These are phyloP conservation scores for Machimus atricapillus DNA, from an alignment of 2,888 invertebrate species.

Conservation along the genomic window DNA sequence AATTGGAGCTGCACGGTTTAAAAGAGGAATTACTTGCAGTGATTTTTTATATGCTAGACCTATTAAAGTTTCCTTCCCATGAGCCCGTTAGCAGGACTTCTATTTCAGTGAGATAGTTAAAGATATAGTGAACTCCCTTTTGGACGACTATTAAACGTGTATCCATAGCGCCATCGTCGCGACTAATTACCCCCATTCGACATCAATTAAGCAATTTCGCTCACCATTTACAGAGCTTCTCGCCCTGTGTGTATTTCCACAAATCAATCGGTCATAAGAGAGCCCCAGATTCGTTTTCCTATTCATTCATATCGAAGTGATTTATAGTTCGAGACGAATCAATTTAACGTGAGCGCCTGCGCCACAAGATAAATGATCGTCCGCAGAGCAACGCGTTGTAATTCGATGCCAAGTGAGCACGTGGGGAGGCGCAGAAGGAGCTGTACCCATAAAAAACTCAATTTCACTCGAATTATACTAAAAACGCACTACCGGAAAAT, in stretches of 20 bases:
- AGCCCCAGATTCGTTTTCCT: not conserved
- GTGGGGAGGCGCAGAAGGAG: not conserved
- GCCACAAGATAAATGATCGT: slow-evolving; percentile 34
- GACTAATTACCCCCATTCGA: not conserved
- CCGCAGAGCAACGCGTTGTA: not conserved
- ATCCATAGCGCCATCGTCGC: not conserved
- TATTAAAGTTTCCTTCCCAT: not conserved
- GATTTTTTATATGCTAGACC: not conserved
- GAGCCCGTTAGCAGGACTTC: not conserved
- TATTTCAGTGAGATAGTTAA: not conserved
- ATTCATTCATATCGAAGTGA: slow-evolving; percentile 17
- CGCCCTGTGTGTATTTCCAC: not conserved
- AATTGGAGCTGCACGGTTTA: not conserved
- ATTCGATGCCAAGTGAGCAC: slow-evolving; percentile 18
- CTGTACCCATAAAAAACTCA: slow-evolving; percentile 14
- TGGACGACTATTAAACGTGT: not conserved
- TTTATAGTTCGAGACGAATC: slow-evolving; percentile 35
- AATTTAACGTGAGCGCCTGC: slow-evolving; percentile 39
- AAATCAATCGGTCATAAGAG: not conserved
- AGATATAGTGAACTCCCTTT: not conserved
- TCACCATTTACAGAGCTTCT: not conserved
- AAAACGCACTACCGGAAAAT: not conserved
- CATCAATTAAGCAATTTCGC: not conserved
- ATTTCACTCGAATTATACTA: slow-evolving; percentile 21
- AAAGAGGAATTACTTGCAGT: not conserved